Evolutionary conservation across 2,888 invertebrate genomes (phyloP), one percentile per base, ranked within the genome.

Genomic region (Cheiracanthium punctorium): DNA sequence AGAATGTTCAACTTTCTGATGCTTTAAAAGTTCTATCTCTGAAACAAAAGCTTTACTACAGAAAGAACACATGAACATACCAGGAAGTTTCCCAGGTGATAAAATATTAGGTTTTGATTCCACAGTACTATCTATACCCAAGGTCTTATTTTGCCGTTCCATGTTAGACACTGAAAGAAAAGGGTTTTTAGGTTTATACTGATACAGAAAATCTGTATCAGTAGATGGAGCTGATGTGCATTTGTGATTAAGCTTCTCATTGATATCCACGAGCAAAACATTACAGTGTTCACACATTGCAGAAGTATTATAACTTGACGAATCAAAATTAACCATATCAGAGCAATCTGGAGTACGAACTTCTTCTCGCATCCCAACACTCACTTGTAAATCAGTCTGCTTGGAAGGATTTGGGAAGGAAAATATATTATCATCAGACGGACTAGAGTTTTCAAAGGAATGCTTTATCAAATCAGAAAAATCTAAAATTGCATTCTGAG

Each of bases 351-450:
- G 58, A 24, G 58, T 58, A 58, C 24, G 58, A 24, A 58, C 58
- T 17, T 24, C 58, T 24, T 58, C 58, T 24, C 58, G 20, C 20
- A 24, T 58, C 4, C 17, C 12, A 14, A 48, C 2, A 24, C 12
- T 58, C 1, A 5, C 4, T 7, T 20, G 24, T 58, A 24, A 20
- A n/a, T 24, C 2, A 20, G 5, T 2, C 24, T 58, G 58, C 12
- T 58, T 58, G 5, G 24, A 7, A 14, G 48, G 20, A 7, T n/a
- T 12, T n/a, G 32, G 10, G 12, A 20, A 69, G 7, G 32, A 17
- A 74, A 85, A 85, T n/a, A 84, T 37, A 64, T 52, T 79, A 28
- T 74, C 73, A n/a, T 82, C 75, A 69, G 52, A 69, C n/a, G 70
- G 24, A 65, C 48, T 74, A 20, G 48, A 79, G 41, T 85, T 77